Conservation (phyloP, 2,888 invertebrate genomes). For the Metallyticus violacea region DNA sequence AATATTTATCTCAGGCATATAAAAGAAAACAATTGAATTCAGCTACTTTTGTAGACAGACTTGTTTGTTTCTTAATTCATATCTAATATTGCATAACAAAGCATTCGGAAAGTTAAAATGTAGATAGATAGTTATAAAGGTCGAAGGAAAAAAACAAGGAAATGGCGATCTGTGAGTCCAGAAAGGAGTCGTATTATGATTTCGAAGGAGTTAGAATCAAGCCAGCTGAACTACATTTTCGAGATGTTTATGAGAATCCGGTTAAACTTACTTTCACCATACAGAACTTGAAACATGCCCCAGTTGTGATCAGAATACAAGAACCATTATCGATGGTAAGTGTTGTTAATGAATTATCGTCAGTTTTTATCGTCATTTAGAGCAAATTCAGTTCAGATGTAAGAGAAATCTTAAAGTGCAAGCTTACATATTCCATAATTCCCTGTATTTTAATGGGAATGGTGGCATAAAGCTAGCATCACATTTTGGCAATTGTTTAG, state of each 20-base stretch:
- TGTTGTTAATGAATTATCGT: neutral
- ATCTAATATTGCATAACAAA: neutral
- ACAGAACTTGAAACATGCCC: constrained; percentile 43
- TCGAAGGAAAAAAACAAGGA: too few species aligned
- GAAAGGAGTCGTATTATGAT: constrained; percentile 10
- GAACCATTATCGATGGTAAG: neutral
- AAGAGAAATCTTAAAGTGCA: neutral
- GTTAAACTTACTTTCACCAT: constrained; percentile 43
- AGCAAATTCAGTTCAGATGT: neutral
- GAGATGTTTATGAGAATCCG: constrained; percentile 46
- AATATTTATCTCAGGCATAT: neutral
- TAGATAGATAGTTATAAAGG: too few species aligned
- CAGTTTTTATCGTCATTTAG: neutral
- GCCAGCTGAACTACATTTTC: constrained; percentile 46
- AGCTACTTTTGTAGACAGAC: neutral
- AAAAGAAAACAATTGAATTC: neutral
- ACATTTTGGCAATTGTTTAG: too few species aligned
- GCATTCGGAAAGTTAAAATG: neutral
- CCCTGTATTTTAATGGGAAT: too few species aligned
- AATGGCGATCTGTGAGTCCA: fast-evolving
- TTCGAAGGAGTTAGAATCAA: constrained; percentile 42
- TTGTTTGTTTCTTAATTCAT: neutral
- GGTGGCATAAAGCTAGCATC: too few species aligned
- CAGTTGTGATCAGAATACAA: constrained; percentile 42
- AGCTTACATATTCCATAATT: too few species aligned